Percentiles rank a stretch among this genome's conserved stretches.
These are phyloP conservation scores for Volucella inflata DNA, from an alignment of 2,888 invertebrate genomes.

Conservation along the genomic window DNA sequence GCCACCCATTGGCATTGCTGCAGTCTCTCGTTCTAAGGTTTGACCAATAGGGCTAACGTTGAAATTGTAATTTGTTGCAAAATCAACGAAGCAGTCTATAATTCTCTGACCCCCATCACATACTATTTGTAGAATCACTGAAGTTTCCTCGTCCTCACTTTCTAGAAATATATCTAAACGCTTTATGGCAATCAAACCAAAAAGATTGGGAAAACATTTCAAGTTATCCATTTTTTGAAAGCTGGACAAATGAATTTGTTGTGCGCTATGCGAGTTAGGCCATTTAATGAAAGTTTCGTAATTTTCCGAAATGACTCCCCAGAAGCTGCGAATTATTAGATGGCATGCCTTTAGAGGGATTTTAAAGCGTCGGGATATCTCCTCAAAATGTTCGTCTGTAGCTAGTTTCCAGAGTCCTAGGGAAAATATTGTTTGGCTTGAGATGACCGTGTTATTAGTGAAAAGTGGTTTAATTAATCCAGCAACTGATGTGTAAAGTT, in stretches of 20 bases:
- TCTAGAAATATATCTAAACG: conserved; percentile 82
- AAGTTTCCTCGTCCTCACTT: conserved; percentile 81
- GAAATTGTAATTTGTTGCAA: conserved; percentile 80
- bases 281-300: conserved; percentile 82
- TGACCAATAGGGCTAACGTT: conserved; percentile 81
- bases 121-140: conserved; percentile 81
- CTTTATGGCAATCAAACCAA: conserved; percentile 81
- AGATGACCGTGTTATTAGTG: conserved; percentile 73
- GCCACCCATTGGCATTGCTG: conserved; percentile 79
- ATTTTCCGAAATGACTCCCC: conserved; percentile 81
- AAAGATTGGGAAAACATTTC: conserved; percentile 78
- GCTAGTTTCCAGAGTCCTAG: conserved; percentile 82
- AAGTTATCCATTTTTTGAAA: conserved; percentile 77
- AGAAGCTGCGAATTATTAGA: conserved; percentile 80
- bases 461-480: conserved; percentile 56
- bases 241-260: conserved; percentile 78
- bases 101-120: conserved; percentile 81
- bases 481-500: conserved; percentile 42
- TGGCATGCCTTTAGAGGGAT: conserved; percentile 80
- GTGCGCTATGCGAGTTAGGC: conserved; percentile 80
- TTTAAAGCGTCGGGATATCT: conserved; percentile 81
- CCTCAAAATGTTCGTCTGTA: conserved; percentile 83
- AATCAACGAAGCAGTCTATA: conserved; percentile 82
- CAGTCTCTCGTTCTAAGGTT: conserved; percentile 79
- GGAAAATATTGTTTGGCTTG: conserved; percentile 80